Evolutionary conservation across 2,113 vertebrate species (phyloP), one percentile per base, ranked within the genome.

Genomic region (Vombatus ursinus): DNA sequence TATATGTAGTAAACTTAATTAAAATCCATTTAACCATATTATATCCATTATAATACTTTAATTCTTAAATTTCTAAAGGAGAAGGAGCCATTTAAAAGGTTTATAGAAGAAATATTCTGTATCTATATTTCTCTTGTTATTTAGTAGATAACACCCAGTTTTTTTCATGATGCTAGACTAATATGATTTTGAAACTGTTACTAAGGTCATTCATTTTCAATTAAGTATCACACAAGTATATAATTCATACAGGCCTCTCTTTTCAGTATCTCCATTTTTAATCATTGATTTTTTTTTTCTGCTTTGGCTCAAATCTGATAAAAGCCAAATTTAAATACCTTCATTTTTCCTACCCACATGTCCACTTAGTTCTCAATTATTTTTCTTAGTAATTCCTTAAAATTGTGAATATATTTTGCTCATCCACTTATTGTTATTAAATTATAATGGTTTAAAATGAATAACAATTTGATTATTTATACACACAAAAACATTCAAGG

Each of bases 351-450:
- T 68, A 52, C 31, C 2, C 12, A 26, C 53, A 89, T 92, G 90
- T 93, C 3, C 3, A 28, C 5, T 92, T 28, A 91, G 12, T 48
- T 90, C 10, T 9, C 16, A 93, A 31, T 92, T 95, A 49, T 90
- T 96, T 96, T 49, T 3, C 95, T 90, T 50, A 90, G 61, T 0
- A 50, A 47, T 22, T 61, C 89, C 96, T 96, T 94, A 50, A 96
- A 97, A 77, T 92, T 92, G 77, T 14, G 57, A 1, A 84, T 95
- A 16, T 4, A 47, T 90, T 91, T 92, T 95, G 16, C 68, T 77
- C n/a, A 51, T 19, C 54, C 26, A 93, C 6, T 57, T 1, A 61
- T 28, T 50, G 2, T 37, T 2, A 91, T 9, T 50, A 84, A 91
- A 92, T 91, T 68, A 84, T 94, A 68, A 89, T 52, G 28, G 31